These are phyloP conservation scores for Crypturellus undulatus DNA, from an alignment of 2,113 vertebrate genomes.

Conservation along the genomic window DNA sequence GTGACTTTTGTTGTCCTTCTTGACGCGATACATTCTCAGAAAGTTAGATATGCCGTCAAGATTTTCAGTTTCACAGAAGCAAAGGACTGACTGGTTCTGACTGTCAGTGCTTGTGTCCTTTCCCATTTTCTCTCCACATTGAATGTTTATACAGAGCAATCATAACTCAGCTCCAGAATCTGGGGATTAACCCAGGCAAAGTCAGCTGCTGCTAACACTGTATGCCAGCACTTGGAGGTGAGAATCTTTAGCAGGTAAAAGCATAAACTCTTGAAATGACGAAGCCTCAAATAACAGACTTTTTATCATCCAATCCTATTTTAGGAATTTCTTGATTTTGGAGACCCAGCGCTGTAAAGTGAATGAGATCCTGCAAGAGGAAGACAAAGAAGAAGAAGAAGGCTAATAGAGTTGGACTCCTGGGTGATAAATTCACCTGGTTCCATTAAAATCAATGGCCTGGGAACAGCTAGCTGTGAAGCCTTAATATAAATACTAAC, in stretches of 20 bases:
- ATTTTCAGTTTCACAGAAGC: background rate
- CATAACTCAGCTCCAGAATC: background rate
- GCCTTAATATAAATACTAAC: background rate
- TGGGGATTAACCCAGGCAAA: background rate
- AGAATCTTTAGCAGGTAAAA: background rate
- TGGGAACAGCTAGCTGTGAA: background rate
- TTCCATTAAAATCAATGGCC: conserved; percentile 27
- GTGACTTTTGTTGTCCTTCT: background rate
- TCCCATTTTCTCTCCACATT: background rate
- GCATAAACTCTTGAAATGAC: background rate
- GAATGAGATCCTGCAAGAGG: background rate
- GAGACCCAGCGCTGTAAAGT: background rate
- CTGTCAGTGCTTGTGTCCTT: background rate
- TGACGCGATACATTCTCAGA: background rate
- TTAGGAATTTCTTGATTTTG: background rate
- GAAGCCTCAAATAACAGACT: background rate
- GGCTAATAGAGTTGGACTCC: background rate
- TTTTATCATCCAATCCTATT: background rate
- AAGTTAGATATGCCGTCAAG: background rate
- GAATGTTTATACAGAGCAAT: background rate
- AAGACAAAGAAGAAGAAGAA: background rate
- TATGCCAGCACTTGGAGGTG: background rate
- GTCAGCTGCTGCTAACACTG: background rate
- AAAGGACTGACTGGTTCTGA: background rate
- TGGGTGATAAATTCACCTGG: background rate